Conservation (phyloP, 2,797 vertebrate species). For the Enteromius radiatus region DNA sequence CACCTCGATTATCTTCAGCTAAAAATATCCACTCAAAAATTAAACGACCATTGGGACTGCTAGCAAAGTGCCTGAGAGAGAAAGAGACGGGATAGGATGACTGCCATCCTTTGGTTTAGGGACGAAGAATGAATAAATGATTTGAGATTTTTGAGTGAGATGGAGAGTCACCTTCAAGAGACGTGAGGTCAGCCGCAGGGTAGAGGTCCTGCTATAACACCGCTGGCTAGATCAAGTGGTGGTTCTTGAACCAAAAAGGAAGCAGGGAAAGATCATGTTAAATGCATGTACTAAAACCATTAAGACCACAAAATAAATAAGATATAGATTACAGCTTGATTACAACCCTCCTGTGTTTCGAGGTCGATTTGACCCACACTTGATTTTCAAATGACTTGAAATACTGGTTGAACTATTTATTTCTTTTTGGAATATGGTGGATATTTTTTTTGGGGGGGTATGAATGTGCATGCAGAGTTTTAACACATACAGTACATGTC, state of each 20-base stretch:
- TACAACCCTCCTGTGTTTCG: not conserved
- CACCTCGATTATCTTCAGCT: conserved; percentile 85
- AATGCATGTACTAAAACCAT: not conserved
- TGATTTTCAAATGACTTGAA: not conserved
- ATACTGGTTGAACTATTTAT: not conserved
- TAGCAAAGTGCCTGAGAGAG: conserved; percentile 71
- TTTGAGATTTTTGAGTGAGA: conserved; percentile 72
- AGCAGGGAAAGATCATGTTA: not conserved
- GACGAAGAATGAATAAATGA: conserved; percentile 77
- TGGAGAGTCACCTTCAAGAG: conserved; percentile 47
- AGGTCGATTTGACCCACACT: not conserved
- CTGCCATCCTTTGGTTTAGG: conserved; percentile 59
- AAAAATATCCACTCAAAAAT: conserved; percentile 84
- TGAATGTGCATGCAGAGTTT: not conserved
- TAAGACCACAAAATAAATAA: not conserved
- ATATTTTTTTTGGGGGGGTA: not conserved
- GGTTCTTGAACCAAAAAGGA: conserved; percentile 4
- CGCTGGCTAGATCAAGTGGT: not conserved
- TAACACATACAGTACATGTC: not conserved
- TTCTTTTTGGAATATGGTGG: not conserved
- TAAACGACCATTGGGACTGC: conserved; percentile 79
- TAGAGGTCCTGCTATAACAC: not conserved
- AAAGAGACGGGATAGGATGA: conserved; percentile 58
- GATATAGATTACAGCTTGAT: no score
- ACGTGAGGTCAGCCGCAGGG: conserved; percentile 8